Evolutionary conservation across 2,888 invertebrate species (phyloP).

Genomic region (Magallana nippona): DNA sequence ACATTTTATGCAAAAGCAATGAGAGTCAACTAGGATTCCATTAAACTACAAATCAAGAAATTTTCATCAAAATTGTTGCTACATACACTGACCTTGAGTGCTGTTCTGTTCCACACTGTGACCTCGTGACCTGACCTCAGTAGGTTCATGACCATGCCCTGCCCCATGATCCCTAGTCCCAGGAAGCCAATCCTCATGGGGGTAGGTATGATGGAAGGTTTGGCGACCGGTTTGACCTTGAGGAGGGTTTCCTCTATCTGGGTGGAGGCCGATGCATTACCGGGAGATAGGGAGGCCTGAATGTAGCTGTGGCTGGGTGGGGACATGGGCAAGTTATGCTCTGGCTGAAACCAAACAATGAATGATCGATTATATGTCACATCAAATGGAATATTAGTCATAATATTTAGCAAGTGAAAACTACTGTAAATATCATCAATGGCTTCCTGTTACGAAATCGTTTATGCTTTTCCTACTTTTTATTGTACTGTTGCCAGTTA

Average conservation of each 20-base stretch:
- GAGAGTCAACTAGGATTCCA: too few species aligned
- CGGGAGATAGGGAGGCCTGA: conserved; percentile 50
- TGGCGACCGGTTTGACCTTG: conserved; percentile 74
- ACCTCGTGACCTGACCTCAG: conserved; percentile 96
- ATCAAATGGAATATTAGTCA: background rate
- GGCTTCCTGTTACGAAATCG: too few species aligned
- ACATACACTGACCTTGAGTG: conserved; percentile 88
- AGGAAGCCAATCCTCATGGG: conserved; percentile 94
- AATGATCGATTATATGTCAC: background rate
- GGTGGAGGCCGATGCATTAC: conserved; percentile 54
- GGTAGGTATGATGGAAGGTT: conserved; percentile 90
- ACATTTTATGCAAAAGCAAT: too few species aligned
- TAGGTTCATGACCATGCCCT: conserved; percentile 95
- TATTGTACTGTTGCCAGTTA: too few species aligned
- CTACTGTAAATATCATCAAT: too few species aligned
- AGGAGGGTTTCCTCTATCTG: conserved; percentile 59
- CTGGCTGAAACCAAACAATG: conserved; percentile 7
- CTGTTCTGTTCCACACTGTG: conserved; percentile 95
- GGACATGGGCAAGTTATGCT: conserved; percentile 45
- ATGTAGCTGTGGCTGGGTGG: conserved; percentile 46
- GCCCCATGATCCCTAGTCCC: conserved; percentile 96
- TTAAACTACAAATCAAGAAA: background rate
- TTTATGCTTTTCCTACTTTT: too few species aligned
- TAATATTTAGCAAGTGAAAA: too few species aligned
- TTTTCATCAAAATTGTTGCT: background rate